A percentile compares a stretch with the other conserved stretches of the same genome.
phyloP scores from a whole-genome alignment of 2,888 invertebrate species.

The Campaea margaritaria region DNA sequence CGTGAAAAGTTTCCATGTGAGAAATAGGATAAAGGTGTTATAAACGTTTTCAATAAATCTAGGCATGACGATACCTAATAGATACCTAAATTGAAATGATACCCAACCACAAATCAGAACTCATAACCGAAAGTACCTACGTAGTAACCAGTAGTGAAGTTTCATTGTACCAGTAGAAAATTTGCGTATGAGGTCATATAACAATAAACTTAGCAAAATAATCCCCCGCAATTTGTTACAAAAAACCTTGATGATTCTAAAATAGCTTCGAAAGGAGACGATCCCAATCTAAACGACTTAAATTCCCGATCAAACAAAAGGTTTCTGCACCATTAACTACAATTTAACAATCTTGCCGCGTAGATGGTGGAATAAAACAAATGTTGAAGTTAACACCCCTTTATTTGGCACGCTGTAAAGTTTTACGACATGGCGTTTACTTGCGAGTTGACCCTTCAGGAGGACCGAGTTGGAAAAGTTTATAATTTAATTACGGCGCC shows the following conservation, averaged over 20 bases:
- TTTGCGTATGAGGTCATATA: not conserved
- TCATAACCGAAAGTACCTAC: not conserved
- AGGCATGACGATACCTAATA: too few species aligned
- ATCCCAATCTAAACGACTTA: constrained; percentile 27
- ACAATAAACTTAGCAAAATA: not conserved
- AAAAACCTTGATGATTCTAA: constrained; percentile 3
- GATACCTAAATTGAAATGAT: too few species aligned
- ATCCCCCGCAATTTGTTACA: not conserved
- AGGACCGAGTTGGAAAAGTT: constrained; percentile 68
- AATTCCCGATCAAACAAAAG: constrained; percentile 38
- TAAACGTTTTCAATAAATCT: too few species aligned
- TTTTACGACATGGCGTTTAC: constrained; percentile 81
- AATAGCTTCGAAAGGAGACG: constrained; percentile 9
- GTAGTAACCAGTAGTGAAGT: too few species aligned
- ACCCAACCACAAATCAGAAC: too few species aligned
- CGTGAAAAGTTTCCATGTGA: too few species aligned
- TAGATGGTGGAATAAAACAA: constrained; percentile 57
- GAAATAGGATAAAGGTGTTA: too few species aligned
- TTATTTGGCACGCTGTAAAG: constrained; percentile 82
- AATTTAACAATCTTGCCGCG: constrained; percentile 67
- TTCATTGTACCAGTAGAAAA: not conserved
- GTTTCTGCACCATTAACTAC: constrained; percentile 44
- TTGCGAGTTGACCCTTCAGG: constrained; percentile 78
- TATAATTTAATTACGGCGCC: constrained; percentile 84
- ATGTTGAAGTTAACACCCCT: constrained; percentile 80